phyloP scores from a whole-genome alignment of 2,888 invertebrate species.

The Drosophila nigritarsus region DNA sequence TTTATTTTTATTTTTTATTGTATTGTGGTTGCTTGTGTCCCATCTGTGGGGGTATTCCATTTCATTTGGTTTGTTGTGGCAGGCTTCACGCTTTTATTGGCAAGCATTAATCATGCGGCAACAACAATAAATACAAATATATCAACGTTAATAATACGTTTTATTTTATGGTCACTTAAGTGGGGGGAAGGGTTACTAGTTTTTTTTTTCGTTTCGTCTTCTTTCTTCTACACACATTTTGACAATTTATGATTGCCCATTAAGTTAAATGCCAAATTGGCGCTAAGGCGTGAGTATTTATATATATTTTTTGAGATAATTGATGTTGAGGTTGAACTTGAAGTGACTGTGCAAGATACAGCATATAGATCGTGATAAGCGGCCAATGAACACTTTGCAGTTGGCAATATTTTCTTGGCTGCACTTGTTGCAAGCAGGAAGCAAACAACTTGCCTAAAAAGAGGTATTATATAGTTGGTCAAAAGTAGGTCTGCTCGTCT shows the following conservation, averaged over 20 bases:
- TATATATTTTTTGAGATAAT: constrained; percentile 44
- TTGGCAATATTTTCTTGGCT: not conserved
- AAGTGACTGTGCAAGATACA: constrained; percentile 40
- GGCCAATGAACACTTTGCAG: constrained; percentile 37
- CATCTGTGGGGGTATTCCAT: constrained; percentile 58
- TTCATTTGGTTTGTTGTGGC: constrained; percentile 48
- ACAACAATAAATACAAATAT: constrained; percentile 39
- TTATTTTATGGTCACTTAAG: constrained; percentile 12
- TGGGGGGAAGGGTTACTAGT: constrained; percentile 35
- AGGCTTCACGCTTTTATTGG: constrained; percentile 70
- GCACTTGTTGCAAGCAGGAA: not conserved
- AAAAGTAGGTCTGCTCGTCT: not conserved
- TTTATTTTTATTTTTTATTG: constrained; percentile 3
- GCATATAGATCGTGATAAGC: constrained; percentile 22
- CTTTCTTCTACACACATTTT: constrained; percentile 44
- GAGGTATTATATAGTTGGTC: not conserved
- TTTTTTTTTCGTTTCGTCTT: constrained; percentile 27
- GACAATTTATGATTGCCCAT: constrained; percentile 72
- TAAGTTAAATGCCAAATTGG: constrained; percentile 76
- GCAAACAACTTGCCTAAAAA: not conserved
- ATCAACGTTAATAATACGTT: constrained; percentile 66
- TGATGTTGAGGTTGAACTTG: constrained; percentile 57
- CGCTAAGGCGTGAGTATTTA: constrained; percentile 65
- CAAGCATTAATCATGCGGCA: constrained; percentile 68
- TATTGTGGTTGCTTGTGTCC: constrained; percentile 49